Base-by-base conservation (phyloP, 2,113 vertebrate genomes). In the Ciconia boyciana region DNA sequence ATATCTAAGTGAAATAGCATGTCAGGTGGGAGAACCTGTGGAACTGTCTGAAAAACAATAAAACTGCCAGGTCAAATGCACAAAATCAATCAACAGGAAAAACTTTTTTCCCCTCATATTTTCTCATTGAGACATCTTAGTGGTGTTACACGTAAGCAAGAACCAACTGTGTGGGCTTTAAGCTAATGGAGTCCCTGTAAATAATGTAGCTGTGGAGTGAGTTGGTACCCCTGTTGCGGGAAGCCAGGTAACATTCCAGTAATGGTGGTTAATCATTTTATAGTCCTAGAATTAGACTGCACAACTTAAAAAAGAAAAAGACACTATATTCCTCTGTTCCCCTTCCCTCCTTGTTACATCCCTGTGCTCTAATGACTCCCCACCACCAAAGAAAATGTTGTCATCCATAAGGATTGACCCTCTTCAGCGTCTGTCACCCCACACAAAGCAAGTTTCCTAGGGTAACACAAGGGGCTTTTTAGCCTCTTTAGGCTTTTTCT, bases 271-370 rank as follows among this genome's bases (percentile, higher is more conserved):
- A 31, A 28, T 44, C 0, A 11, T 72, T 88, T 60, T 25, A 2
- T 28, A 49, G 24, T 41, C 31, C 49, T 65, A 19, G n/a, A 88
- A 16, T 69, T n/a, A 58, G 55, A 43, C 31, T 34, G n/a, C 71
- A 48, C 7, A 49, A 22, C 25, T 34, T 51, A 20, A 10, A 64
- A 60, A 44, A 39, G 25, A 57, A 15, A 16, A 55, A 6, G 49
- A 39, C 8, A 1, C 25, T 55, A 1, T 8, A 9, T 36, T 9
- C 1, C 22, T 57, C 28, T 19, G 13, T 19, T 46, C 26, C 9
- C 26, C 26, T 41, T 65, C 41, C 71, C 6, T 90, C 31, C 44
- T 36, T 31, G 19, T 64, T 39, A 25, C 16, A 11, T 9, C 24
- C 13, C 22, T 25, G 5, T 75, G 52, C 57, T 54, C 36, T 52